Percentiles rank a stretch among this genome's conserved stretches.
Conservation (phyloP, 2,888 invertebrate genomes). For the Eupeodes luniger region DNA sequence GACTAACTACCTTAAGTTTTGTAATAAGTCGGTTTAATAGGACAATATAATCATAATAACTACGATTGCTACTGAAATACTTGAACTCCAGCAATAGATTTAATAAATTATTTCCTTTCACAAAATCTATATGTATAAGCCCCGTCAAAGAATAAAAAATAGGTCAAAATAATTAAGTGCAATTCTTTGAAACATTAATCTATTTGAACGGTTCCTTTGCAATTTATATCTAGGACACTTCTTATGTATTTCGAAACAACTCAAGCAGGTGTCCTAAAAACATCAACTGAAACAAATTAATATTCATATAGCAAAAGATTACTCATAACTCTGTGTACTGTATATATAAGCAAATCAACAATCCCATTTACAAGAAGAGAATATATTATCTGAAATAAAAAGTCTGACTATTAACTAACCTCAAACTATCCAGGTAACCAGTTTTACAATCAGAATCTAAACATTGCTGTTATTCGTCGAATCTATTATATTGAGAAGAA, state of each 20-base stretch:
- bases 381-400: conserved; percentile 6
- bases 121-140: too few species aligned
- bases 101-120: too few species aligned
- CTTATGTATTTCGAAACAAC: not conserved
- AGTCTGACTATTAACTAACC: conserved; percentile 7
- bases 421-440: conserved; percentile 18
- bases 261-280: conserved; percentile 21
- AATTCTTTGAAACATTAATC: not conserved
- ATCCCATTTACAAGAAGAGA: conserved; percentile 15
- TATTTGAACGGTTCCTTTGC: conserved; percentile 13
- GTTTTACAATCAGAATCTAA: conserved; percentile 5
- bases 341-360: not conserved
- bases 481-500: not conserved
- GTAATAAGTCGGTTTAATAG: too few species aligned
- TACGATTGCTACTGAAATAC: too few species aligned
- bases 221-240: conserved; percentile 29
- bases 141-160: not conserved
- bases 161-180: conserved; percentile 2
- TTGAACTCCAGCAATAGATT: too few species aligned
- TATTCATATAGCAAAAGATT: conserved; percentile 5
- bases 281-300: conserved; percentile 5
- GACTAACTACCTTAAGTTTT: too few species aligned
- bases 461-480: not conserved
- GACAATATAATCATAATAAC: too few species aligned
- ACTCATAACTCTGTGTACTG: not conserved